Base-by-base conservation (phyloP, 2,888 invertebrate species). In the Luffia ferchaultella region DNA sequence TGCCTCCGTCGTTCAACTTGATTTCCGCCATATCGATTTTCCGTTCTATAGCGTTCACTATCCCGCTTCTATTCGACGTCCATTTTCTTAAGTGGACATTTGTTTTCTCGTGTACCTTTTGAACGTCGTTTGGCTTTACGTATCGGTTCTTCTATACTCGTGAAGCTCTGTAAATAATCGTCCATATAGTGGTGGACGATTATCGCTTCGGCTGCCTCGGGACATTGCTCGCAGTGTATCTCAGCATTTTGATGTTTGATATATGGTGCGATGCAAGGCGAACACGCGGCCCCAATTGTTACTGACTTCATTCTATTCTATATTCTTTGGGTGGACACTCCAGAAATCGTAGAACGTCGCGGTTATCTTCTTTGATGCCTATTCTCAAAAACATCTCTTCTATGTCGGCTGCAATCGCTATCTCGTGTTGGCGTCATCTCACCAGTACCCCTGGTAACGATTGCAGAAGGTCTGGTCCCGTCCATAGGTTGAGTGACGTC, bases 321-420 rank as follows among this genome's bases (percentile, higher is more conserved):
- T 55, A 60, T 0, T 30, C 30, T 16, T 56, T 52, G 1, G 59
- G 56, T 16, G 50, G 20, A 48, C 50, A 15, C 2, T 40, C 7
- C 50, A 52, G 61, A 62, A 2, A 59, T 42, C 50, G 62, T 62
- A 0, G 59, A 51, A 15, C 54, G 48, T n/a, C 40, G 18, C 58
- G 58, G 49, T 66, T 65, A 12, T 56, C 58, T 2, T 49, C 42
- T 0, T 47, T 17, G 1, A 67, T 60, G 2, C 55, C 53, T 0
- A 67, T 53, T 40, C 59, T 63, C 2, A 59, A 48, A 44, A 52
- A 66, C 64, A 68, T 65, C 45, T 67, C 62, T 7, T 53, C 53
- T 0, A 69, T 60, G 45, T 69, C 67, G 0, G 56, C 64, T 2
- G 50, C 57, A 1, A 65, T 53, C 0, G 61, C 64, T 0, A 62